These are phyloP conservation scores for Melanogrammus aeglefinus DNA, from an alignment of 2,797 vertebrate species.

Conservation along the genomic window DNA sequence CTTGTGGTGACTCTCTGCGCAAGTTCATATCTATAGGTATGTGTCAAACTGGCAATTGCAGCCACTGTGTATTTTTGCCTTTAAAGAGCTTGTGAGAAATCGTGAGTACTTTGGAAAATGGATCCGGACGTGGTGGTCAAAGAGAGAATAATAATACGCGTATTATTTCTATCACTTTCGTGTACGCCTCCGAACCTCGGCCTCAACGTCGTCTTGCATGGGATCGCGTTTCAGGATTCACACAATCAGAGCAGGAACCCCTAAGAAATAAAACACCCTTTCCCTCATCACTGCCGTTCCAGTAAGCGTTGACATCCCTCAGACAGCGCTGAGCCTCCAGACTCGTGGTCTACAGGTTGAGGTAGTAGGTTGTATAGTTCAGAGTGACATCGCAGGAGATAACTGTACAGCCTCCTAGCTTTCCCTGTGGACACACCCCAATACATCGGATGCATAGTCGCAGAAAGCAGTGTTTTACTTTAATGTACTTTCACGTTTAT, in stretches of 20 bases:
- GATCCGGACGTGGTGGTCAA: background rate
- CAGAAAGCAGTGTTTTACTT: background rate
- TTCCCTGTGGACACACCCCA: constrained; percentile 92
- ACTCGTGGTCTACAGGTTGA: constrained; percentile 89
- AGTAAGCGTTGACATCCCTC: background rate
- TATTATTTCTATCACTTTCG: background rate
- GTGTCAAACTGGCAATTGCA: constrained; percentile 85
- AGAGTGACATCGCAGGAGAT: constrained; percentile 98
- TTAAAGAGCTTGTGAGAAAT: constrained; percentile 9
- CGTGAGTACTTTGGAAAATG: background rate
- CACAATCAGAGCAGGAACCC: background rate
- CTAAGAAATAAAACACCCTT: background rate
- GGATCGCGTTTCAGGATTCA: no score
- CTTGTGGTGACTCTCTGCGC: constrained; percentile 92
- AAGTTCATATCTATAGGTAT: constrained; percentile 99
- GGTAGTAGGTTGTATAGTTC: constrained; percentile 99
- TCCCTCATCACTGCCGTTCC: background rate
- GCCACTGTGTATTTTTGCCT: constrained; percentile 40
- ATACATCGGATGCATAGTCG: constrained; percentile 37
- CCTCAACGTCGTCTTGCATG: background rate
- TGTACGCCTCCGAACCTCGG: background rate
- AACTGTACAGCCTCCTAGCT: constrained; percentile 99
- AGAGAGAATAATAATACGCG: background rate
- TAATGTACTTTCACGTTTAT: background rate
- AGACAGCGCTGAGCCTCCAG: constrained; percentile 10